Evolutionary conservation across 2,888 invertebrate species (phyloP), one percentile per base, ranked within the genome.

Genomic region (Pasiphila rectangulata): DNA sequence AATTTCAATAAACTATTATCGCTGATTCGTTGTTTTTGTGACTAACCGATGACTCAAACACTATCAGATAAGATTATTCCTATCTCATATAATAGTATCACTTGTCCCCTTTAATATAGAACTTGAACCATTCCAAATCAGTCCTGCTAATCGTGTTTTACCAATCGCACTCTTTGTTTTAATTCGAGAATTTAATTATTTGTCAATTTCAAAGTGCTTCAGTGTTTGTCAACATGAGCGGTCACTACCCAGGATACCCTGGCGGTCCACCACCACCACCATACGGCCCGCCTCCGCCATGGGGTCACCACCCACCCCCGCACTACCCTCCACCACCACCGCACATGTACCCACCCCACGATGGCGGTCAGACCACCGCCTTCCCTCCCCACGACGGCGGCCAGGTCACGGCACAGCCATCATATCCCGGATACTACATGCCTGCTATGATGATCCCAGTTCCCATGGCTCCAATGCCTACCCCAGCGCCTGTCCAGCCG

Each of bases 371-470:
- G 39, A 35, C 50, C 4, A 56, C 57, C 1, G 55, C 40, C 30
- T 56, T 54, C 13, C 49, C 36, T 1, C 69, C 69, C 6, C 60
- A 54, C 1, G 72, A 66, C 34, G 63, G 54, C 13, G 71, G 64
- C 2, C 72, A 63, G 9, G 25, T 32, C 24, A 61, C 57, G 0
- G 63, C 62, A 2, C 61, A 49, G 1, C 69, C 74, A 0, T 68
- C 75, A 0, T 78, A 79, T 45, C 82, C 83, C 0, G 38, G 38
- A 17, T 83, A 81, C 64, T 86, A 69, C 59, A 57, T 82, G 0
- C 84, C 84, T 1, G 81, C 85, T 0, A 67, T 84, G 58, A 86
- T 86, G 83, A 58, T 84, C 1, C 83, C 83, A 0, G 68, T 77
- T 0, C 75, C 80, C 0, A 43, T 75, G 0, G 60, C 68, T 1